phyloP scores from a whole-genome alignment of 2,797 vertebrate species.

The Artibeus jamaicensis region DNA sequence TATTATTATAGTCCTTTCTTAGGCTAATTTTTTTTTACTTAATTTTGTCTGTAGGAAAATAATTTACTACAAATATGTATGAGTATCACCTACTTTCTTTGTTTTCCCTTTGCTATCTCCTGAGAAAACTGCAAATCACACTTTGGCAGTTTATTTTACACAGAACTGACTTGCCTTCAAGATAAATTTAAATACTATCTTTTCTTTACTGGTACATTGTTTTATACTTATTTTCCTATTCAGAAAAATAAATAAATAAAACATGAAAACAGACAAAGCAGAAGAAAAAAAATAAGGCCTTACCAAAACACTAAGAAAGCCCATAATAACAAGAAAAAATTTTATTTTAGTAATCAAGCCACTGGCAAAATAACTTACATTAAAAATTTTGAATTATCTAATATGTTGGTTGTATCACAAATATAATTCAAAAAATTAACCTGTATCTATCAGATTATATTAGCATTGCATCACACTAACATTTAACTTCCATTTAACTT shows the following conservation, averaged over 20 bases:
- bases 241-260: background rate
- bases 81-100: background rate
- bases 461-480: background rate
- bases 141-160: background rate
- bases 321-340: background rate
- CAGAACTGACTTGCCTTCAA: background rate
- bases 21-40: background rate
- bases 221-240: background rate
- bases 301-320: background rate
- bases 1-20: background rate
- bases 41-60: constrained; percentile 1
- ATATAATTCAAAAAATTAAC: constrained; percentile 15
- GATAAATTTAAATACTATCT: background rate
- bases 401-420: background rate
- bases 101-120: background rate
- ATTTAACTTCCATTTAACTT: background rate
- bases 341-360: background rate
- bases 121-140: constrained; percentile 9
- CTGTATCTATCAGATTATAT: background rate
- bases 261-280: constrained; percentile 11
- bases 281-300: background rate
- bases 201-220: background rate
- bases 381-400: background rate
- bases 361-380: constrained; percentile 34
- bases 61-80: background rate